Percentiles rank a stretch among this genome's conserved stretches.
Conservation (phyloP, 2,888 invertebrate species). For the Gryllus longicercus region DNA sequence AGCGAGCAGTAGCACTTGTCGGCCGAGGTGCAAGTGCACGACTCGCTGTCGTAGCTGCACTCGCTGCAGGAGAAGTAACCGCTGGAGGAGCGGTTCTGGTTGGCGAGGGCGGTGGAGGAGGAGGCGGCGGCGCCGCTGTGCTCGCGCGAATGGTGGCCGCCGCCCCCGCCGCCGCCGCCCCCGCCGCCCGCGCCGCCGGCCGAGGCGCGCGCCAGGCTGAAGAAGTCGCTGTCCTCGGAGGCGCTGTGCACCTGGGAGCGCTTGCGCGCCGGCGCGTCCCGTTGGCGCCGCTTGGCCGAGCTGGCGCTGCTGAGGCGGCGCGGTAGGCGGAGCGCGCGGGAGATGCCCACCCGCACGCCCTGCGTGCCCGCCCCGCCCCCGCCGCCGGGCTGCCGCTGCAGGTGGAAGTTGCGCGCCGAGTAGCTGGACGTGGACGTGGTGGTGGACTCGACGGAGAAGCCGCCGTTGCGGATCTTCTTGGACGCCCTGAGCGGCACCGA, state of each 20-base stretch:
- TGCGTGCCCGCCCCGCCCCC: background rate
- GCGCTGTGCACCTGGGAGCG: constrained; percentile 47
- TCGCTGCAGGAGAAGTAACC: constrained; percentile 84
- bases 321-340: background rate
- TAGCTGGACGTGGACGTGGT: constrained; percentile 32
- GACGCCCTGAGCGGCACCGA: constrained; percentile 17
- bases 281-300: constrained; percentile 40
- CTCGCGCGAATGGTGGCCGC: constrained; percentile 50
- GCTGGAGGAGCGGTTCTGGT: constrained; percentile 50
- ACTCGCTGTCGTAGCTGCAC: constrained; percentile 80
- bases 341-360: background rate
- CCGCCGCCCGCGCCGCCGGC: background rate
- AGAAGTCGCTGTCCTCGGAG: constrained; percentile 51
- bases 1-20: constrained; percentile 85
- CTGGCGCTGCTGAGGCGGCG: constrained; percentile 35
- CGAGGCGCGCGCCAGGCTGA: constrained; percentile 44
- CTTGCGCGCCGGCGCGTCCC: background rate
- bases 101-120: constrained; percentile 45
- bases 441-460: constrained; percentile 27
- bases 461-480: constrained; percentile 22
- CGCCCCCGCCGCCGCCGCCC: constrained; percentile 41
- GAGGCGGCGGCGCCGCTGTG: constrained; percentile 39
- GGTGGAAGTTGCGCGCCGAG: constrained; percentile 20
- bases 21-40: constrained; percentile 72
- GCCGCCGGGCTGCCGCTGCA: background rate